Percentiles rank a stretch among this genome's conserved stretches.
These are phyloP conservation scores for Probaryconus sp. DNA, from an alignment of 1,140 invertebrate genomes.

Conservation along the genomic window DNA sequence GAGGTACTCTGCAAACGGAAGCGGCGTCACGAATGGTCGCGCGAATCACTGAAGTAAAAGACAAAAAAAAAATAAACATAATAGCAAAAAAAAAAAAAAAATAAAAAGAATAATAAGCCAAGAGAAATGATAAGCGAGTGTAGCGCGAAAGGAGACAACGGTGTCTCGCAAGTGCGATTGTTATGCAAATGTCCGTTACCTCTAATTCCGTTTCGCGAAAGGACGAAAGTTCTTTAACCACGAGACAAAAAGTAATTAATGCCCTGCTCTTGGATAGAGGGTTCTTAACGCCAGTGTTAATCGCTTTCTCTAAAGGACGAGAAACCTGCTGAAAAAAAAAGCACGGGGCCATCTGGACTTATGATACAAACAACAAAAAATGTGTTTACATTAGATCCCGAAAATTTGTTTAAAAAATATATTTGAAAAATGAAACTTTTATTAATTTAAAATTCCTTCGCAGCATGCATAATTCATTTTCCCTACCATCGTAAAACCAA, in stretches of 20 bases:
- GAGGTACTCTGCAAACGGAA: slow-evolving; percentile 65
- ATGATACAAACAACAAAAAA: too few relatives aligned
- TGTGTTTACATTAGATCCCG: too few relatives aligned
- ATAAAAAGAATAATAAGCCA: too few relatives aligned
- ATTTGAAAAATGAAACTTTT: too few relatives aligned
- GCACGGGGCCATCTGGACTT: too few relatives aligned
- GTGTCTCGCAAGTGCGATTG: slow-evolving; percentile 50
- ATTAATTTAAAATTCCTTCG: too few relatives aligned
- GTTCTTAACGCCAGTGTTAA: slow-evolving; percentile 35
- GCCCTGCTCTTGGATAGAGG: slow-evolving; percentile 24
- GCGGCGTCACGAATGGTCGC: slow-evolving; percentile 39
- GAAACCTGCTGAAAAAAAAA: neutral
- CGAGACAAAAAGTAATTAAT: slow-evolving; percentile 58
- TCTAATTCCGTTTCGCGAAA: slow-evolving; percentile 41
- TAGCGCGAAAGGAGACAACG: slow-evolving; percentile 56
- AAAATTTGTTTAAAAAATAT: too few relatives aligned
- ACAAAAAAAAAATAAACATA: slow-evolving; percentile 41
- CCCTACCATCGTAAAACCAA: too few relatives aligned
- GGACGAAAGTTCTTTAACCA: slow-evolving; percentile 47
- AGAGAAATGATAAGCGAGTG: slow-evolving; percentile 57
- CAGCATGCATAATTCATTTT: too few relatives aligned
- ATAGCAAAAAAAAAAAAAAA: too few relatives aligned
- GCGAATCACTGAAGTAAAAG: slow-evolving; percentile 16
- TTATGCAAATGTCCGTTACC: slow-evolving; percentile 60
- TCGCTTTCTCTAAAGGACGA: slow-evolving; percentile 9